Conservation (phyloP, 2,113 vertebrate species). For the Glaucidium brasilianum region DNA sequence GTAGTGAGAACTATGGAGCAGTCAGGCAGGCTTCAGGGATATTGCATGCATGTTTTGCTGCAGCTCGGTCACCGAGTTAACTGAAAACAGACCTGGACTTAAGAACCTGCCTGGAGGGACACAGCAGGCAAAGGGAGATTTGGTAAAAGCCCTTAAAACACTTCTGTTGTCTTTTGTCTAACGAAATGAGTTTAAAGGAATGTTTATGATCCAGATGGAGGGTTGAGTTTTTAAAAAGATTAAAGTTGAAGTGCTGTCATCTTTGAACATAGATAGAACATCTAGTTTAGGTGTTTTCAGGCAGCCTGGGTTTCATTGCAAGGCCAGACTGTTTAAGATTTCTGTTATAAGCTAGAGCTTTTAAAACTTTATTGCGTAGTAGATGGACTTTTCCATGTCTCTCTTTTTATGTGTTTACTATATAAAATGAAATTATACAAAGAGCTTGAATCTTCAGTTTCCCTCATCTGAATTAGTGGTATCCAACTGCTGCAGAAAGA, state of each 20-base stretch:
- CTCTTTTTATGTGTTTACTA: neutral
- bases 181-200: neutral
- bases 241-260: neutral
- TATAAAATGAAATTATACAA: neutral
- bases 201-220: neutral
- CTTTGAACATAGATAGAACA: neutral
- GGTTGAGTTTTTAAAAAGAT: neutral
- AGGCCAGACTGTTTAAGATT: neutral
- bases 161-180: neutral
- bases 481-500: neutral
- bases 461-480: neutral
- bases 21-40: neutral
- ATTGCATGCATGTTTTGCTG: neutral
- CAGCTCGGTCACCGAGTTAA: neutral
- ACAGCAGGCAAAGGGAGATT: neutral
- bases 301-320: neutral
- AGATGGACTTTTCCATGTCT: neutral
- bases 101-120: neutral
- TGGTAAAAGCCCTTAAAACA: neutral
- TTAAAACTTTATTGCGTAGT: neutral
- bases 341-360: neutral
- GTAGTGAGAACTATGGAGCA: neutral
- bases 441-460: neutral
- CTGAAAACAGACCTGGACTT: neutral
- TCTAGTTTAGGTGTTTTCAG: neutral